Evolutionary conservation across 2,113 vertebrate genomes (phyloP), one percentile per base, ranked within the genome.

Genomic region (Gallinago paraguaiae): DNA sequence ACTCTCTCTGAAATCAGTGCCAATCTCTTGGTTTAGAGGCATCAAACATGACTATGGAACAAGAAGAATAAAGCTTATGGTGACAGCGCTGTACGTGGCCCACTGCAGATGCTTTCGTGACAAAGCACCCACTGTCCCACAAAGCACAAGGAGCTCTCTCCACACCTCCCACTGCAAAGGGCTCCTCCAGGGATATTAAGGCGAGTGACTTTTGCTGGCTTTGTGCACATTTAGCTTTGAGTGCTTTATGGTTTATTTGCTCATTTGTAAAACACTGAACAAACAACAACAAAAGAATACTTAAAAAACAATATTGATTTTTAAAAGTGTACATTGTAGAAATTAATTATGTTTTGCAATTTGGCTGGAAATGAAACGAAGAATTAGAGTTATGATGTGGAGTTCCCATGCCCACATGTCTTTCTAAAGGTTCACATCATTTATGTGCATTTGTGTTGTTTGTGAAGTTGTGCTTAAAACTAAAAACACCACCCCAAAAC

Each of bases 391-490:
- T 82, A 82, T 16, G 33, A 59, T 41, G 79, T 33, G 35, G 37
- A 67, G 86, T 87, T 96, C 88, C 88, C 85, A 87, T 39, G 75
- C 90, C 95, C 92, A 84, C 70, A 11, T 91, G 65, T 91, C 95
- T 93, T 95, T 93, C 94, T 93, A 95, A 93, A 86, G 37, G 88
- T 92, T 97, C 95, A 82, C 88, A 93, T 97, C 88, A 88, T 95
- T 97, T 95, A 95, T 93, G 91, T 39, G 81, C 96, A 85, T 90
- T 94, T 82, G 60, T 25, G 60, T 25, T 72, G 37, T 69, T 76
- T 77, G 69, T 51, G 51, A 79, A 81, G 31, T 45, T 97, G 92
- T 88, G 86, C 88, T 97, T 95, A 78, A 96, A 88, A 84, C 20
- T 37, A 56, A 39, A 70, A 50, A 8, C 6, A 3, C 17, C 22